phyloP scores from a whole-genome alignment of 1,140 invertebrate species.

The Brachionus angularis region DNA sequence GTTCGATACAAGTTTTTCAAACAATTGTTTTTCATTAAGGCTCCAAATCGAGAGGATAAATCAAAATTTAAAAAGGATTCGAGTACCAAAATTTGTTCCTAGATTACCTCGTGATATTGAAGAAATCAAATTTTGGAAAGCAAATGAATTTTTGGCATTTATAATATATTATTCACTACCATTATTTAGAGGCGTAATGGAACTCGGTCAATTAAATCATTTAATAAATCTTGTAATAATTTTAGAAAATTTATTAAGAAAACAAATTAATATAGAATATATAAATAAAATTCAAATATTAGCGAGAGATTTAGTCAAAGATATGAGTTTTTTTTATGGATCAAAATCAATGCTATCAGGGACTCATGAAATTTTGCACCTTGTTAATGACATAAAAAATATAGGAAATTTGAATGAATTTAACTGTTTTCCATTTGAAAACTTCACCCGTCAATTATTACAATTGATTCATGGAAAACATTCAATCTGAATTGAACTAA shows the following conservation, averaged over 20 bases:
- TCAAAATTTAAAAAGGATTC: not conserved
- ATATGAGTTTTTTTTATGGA: not conserved
- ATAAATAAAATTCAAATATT: not conserved
- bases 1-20: not conserved
- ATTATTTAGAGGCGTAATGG: not conserved
- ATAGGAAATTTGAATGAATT: not conserved
- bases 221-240: not conserved
- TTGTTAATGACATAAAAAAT: not conserved
- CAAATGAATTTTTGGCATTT: conserved; percentile 2
- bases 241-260: not conserved
- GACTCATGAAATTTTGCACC: not conserved
- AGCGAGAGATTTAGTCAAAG: conserved; percentile 13
- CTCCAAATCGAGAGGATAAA: not conserved
- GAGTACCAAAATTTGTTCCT: not conserved
- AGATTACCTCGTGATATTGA: not conserved
- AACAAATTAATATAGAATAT: not conserved
- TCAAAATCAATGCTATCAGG: not conserved
- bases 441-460: not conserved
- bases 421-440: not conserved
- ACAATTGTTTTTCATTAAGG: not conserved
- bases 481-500: not conserved
- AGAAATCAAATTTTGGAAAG: conserved; percentile 1
- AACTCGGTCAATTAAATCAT: not conserved
- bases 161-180: not conserved
- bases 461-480: not conserved